These are phyloP conservation scores for Drosophila neutralis DNA, from an alignment of 2,888 invertebrate genomes.

Conservation along the genomic window DNA sequence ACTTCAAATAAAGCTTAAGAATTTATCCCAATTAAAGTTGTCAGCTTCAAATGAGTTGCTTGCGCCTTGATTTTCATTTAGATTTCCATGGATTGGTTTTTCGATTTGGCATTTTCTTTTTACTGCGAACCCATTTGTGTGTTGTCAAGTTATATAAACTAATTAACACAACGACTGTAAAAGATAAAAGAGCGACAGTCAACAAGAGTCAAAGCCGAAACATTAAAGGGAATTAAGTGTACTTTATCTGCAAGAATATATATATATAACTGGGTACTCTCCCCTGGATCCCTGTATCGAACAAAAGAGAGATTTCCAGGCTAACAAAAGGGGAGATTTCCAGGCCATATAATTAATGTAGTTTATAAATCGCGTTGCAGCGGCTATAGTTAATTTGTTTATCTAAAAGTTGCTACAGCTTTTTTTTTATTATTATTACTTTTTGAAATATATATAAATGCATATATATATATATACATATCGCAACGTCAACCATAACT, in stretches of 20 bases:
- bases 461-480: background rate
- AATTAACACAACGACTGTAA: conserved; percentile 19
- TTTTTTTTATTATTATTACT: background rate
- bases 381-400: background rate
- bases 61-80: conserved; percentile 46
- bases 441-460: background rate
- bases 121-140: conserved; percentile 36
- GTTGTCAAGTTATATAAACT: conserved; percentile 60
- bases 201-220: conserved; percentile 4
- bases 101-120: conserved; percentile 7
- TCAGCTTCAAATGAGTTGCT: conserved; percentile 59
- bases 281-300: no score
- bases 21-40: background rate
- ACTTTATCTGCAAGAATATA: background rate
- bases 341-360: background rate
- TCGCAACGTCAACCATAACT: conserved; percentile 10
- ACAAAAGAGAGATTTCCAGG: no score
- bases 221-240: background rate
- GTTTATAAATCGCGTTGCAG: background rate
- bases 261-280: no score
- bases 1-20: background rate
- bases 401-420: background rate
- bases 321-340: no score
- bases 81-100: conserved; percentile 24
- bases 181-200: background rate